phyloP scores from a whole-genome alignment of 2,113 vertebrate species.

The Macrotis lagotis region DNA sequence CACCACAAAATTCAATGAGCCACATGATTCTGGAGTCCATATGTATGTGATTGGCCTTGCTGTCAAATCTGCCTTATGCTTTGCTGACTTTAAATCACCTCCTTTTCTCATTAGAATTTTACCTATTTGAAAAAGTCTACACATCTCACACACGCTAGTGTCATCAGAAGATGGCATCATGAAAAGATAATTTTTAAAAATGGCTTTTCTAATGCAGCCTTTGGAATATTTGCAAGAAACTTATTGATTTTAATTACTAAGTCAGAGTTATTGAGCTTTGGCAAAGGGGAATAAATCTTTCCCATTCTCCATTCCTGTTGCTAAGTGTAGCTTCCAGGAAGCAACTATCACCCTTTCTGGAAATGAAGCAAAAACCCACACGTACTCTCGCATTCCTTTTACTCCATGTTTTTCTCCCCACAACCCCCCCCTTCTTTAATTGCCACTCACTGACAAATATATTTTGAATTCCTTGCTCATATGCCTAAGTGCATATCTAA shows the following conservation, averaged over 20 bases:
- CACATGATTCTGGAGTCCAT: background rate
- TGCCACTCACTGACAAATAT: slow-evolving; percentile 68
- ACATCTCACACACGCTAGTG: slow-evolving; percentile 31
- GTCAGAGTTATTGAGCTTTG: slow-evolving; percentile 78
- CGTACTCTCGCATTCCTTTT: slow-evolving; percentile 75
- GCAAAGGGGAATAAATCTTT: slow-evolving; percentile 85
- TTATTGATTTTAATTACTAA: slow-evolving; percentile 80
- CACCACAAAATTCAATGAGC: background rate
- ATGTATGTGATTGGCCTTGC: background rate
- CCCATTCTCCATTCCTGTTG: slow-evolving; percentile 71
- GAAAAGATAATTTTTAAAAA: slow-evolving; percentile 72
- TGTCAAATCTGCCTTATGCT: background rate
- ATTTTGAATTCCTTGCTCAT: slow-evolving; percentile 82
- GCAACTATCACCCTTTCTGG: slow-evolving; percentile 82
- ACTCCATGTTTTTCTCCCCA: background rate
- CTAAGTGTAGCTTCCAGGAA: slow-evolving; percentile 86
- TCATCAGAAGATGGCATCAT: slow-evolving; percentile 35
- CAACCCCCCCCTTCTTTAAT: background rate
- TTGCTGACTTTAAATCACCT: background rate
- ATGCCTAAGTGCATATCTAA: slow-evolving; percentile 77
- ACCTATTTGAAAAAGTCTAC: slow-evolving; percentile 26
- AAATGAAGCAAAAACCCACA: slow-evolving; percentile 80
- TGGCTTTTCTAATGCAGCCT: slow-evolving; percentile 77
- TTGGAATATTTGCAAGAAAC: slow-evolving; percentile 82
- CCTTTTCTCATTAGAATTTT: background rate